Conservation (phyloP, 1,140 invertebrate species). For the Chymomyza costata region DNA sequence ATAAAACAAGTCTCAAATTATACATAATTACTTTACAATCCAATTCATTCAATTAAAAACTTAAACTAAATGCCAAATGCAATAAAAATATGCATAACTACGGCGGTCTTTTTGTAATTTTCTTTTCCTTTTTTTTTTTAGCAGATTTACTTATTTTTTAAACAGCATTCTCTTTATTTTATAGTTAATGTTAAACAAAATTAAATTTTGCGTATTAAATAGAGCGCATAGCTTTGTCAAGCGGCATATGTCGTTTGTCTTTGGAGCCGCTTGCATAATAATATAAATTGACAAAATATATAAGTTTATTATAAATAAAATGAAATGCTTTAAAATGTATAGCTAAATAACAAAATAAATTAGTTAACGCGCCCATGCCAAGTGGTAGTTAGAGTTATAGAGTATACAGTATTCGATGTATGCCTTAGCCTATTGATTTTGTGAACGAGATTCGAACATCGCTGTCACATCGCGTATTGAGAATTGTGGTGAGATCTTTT, state of each 20-base stretch:
- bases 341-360: slow-evolving; percentile 37
- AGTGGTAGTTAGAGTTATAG: slow-evolving; percentile 17
- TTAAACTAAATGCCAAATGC: slow-evolving; percentile 58
- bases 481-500: slow-evolving; percentile 81
- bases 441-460: slow-evolving; percentile 82
- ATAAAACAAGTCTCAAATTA: slow-evolving; percentile 14
- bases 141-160: slow-evolving; percentile 34
- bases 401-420: slow-evolving; percentile 46
- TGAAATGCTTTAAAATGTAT: slow-evolving; percentile 13
- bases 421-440: slow-evolving; percentile 68
- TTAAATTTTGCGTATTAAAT: slow-evolving; percentile 49
- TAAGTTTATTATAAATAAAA: no score
- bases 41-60: no score
- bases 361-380: slow-evolving; percentile 24
- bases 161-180: slow-evolving; percentile 15
- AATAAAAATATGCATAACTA: slow-evolving; percentile 44
- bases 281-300: no score
- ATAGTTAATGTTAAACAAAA: slow-evolving; percentile 44
- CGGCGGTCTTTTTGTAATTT: slow-evolving; percentile 55
- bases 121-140: no score
- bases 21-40: no score
- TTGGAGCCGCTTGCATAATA: slow-evolving; percentile 51
- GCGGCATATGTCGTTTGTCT: slow-evolving; percentile 48
- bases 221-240: slow-evolving; percentile 28
- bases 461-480: slow-evolving; percentile 87